Evolutionary conservation across 2,113 vertebrate species (phyloP), one percentile per base, ranked within the genome.

Genomic region (Myodes glareolus): DNA sequence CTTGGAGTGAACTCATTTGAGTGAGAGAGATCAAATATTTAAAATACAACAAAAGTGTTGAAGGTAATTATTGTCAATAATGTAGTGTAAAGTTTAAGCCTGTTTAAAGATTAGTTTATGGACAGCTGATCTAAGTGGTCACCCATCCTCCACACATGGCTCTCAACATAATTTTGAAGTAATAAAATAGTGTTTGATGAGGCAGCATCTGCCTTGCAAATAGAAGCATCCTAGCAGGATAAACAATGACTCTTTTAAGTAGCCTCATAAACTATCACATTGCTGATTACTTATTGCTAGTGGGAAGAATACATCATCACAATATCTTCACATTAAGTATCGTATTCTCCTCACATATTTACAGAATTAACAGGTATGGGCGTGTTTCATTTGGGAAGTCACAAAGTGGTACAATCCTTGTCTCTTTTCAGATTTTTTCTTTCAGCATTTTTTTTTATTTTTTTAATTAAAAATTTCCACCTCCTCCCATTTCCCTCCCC

Each of bases 181-280:
- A 65, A 11, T 50, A 84, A 94, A 33, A 95, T 31, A 87, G 50
- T 36, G n/a, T 55, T 3, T 88, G 73, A 50, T 39, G 72, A 47
- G 19, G 36, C 42, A 16, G 0, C 29, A 77, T 84, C 81, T 73
- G 23, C 85, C 27, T 55, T 68, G 82, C 25, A 88, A 31, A 85
- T 27, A 50, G 1, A 85, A 23, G 65, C 3, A 33, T 92, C 90
- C 96, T 55, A 61, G 10, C 39, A 45, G 36, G 67, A 63, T 75
- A 21, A 52, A 73, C 68, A 93, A 80, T 94, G 4, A 76, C 50
- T 94, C 81, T 8, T 84, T 95, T 73, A 36, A 91, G 72, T 75
- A 92, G 3, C 58, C 92, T 91, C 47, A 36, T 33, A 61, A 90
- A 58, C 31, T 81, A 36, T 25, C 29, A 33, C 68, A 17, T 50